Conservation (phyloP, 2,888 invertebrate species). For the Macrophya alboannulata region DNA sequence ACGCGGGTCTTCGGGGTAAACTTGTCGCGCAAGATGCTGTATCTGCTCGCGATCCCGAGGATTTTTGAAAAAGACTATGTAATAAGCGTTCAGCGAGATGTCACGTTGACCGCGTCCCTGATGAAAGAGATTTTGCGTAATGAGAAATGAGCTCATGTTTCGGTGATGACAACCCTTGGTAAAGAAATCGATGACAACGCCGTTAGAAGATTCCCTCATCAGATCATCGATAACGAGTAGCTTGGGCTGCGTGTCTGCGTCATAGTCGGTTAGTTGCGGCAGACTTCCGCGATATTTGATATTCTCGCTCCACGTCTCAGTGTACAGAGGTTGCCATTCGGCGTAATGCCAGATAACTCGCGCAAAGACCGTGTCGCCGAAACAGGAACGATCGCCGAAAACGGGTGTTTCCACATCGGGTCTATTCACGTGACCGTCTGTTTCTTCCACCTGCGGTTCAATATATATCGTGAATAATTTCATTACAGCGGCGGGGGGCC, state of each 20-base stretch:
- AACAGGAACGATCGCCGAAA: slow-evolving; percentile 27
- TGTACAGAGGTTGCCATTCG: slow-evolving; percentile 37
- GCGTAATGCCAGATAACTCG: slow-evolving; percentile 41
- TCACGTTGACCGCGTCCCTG: no score
- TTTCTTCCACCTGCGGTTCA: background rate
- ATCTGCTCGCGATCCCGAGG: no score
- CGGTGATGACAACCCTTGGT: no score
- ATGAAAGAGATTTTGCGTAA: no score
- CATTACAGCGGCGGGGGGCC: no score
- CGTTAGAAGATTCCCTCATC: slow-evolving; percentile 37
- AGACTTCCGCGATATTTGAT: slow-evolving; percentile 25
- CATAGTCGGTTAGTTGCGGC: slow-evolving; percentile 21
- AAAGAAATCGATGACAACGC: no score
- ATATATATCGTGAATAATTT: no score
- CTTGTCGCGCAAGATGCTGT: no score
- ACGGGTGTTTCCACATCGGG: slow-evolving; percentile 43
- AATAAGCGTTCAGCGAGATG: no score
- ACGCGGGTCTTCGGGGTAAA: no score
- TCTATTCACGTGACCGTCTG: slow-evolving; percentile 1
- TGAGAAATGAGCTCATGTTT: no score
- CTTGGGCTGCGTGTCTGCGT: slow-evolving; percentile 21
- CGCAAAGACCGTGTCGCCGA: background rate
- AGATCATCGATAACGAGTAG: slow-evolving; percentile 57
- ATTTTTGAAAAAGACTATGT: no score
- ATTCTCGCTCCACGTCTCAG: background rate